These are phyloP conservation scores for Mythimna pallens DNA, from an alignment of 2,888 invertebrate genomes.

Conservation along the genomic window DNA sequence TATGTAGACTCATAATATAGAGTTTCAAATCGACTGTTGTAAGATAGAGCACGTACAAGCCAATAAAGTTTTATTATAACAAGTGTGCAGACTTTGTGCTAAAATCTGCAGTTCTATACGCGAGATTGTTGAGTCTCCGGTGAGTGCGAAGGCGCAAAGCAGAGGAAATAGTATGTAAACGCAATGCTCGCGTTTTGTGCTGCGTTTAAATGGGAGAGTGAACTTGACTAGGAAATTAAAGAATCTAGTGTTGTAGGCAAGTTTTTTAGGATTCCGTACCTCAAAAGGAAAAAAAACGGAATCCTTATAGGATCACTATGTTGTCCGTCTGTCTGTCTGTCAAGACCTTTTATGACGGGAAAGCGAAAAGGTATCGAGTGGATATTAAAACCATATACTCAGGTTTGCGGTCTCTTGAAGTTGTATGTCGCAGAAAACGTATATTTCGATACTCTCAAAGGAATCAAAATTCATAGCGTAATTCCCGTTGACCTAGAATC, in stretches of 20 bases:
- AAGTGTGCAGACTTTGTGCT: conserved; percentile 57
- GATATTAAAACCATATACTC: too few species aligned
- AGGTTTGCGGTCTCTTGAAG: too few species aligned
- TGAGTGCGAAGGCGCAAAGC: conserved; percentile 73
- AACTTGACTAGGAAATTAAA: conserved; percentile 8
- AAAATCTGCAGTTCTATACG: conserved; percentile 61
- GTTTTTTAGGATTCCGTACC: too few species aligned
- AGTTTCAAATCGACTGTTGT: conserved; percentile 41
- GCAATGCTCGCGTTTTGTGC: conserved; percentile 67
- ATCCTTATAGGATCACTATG: too few species aligned
- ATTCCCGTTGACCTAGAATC: too few species aligned
- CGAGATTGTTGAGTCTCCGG: conserved; percentile 71
- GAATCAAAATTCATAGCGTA: too few species aligned
- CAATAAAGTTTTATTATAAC: conserved; percentile 66
- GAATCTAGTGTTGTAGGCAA: neutral
- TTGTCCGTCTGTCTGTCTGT: too few species aligned
- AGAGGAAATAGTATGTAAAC: conserved; percentile 84
- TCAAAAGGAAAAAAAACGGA: too few species aligned
- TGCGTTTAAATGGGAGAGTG: conserved; percentile 44
- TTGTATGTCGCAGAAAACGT: too few species aligned
- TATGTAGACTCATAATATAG: conserved; percentile 43
- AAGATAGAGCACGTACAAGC: conserved; percentile 61
- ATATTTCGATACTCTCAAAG: too few species aligned
- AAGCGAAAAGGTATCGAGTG: too few species aligned
- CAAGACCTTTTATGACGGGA: too few species aligned